Evolutionary conservation across 2,113 vertebrate genomes (phyloP).

Genomic region (Ailurus styani): DNA sequence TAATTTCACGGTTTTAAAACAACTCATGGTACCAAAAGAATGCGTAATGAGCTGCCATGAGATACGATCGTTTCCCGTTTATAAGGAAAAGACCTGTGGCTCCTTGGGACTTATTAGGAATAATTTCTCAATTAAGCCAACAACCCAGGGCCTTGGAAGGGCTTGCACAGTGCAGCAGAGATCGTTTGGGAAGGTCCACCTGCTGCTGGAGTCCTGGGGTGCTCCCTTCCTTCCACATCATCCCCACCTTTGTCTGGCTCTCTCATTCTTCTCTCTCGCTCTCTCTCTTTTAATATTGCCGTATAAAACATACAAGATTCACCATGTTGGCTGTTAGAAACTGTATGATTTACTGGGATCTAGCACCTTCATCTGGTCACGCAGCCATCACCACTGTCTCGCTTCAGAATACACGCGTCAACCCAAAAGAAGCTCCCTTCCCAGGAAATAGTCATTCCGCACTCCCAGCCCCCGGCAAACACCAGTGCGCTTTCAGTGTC

Average conservation of each 20-base stretch:
- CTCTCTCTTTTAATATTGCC: too few species aligned
- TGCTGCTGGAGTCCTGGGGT: not conserved
- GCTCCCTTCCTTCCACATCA: not conserved
- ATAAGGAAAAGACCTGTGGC: constrained; percentile 77
- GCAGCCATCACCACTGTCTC: rapidly evolving
- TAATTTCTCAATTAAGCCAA: constrained; percentile 80
- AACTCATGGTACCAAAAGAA: constrained; percentile 84
- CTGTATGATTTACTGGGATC: not conserved
- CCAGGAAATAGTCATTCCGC: not conserved
- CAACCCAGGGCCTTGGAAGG: constrained; percentile 6
- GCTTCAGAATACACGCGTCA: not conserved
- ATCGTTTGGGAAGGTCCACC: constrained; percentile 15
- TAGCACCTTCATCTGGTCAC: not conserved
- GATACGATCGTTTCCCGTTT: constrained; percentile 79
- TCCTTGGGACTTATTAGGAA: constrained; percentile 79
- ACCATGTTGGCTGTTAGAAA: not conserved
- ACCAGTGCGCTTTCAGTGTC: not conserved
- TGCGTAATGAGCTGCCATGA: constrained; percentile 83
- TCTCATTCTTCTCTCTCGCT: too few species aligned
- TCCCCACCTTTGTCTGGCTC: not conserved
- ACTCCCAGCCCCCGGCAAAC: not conserved
- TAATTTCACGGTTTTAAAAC: constrained; percentile 88
- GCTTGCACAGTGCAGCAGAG: not conserved
- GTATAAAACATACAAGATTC: not conserved
- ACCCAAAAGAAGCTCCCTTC: not conserved